phyloP scores from a whole-genome alignment of 2,113 vertebrate species.

The Anguilla japonica region DNA sequence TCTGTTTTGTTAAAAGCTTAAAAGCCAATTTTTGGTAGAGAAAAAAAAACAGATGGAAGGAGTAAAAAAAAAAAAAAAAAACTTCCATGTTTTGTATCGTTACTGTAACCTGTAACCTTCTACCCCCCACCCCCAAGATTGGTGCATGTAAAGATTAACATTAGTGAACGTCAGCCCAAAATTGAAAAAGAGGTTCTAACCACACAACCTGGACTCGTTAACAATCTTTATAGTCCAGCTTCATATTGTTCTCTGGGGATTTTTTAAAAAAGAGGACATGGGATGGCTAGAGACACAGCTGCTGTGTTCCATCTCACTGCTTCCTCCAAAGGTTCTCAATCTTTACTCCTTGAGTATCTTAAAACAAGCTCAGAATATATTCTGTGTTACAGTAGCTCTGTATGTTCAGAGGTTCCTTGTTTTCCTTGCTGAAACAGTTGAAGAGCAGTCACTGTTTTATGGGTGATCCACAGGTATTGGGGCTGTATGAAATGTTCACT shows the following conservation, averaged over 20 bases:
- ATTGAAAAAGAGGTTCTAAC: not conserved
- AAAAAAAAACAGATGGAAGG: constrained; percentile 6
- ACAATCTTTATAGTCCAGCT: not conserved
- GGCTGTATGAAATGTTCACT: not conserved
- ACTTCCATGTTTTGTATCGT: constrained; percentile 44
- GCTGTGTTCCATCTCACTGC: not conserved
- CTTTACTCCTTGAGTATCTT: not conserved
- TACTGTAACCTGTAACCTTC: not conserved
- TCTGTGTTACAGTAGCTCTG: not conserved
- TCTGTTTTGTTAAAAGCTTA: constrained; percentile 63
- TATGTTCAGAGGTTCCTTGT: not conserved
- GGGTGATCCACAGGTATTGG: not conserved
- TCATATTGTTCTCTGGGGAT: not conserved
- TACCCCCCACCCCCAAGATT: not conserved
- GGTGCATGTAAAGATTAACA: constrained; percentile 26
- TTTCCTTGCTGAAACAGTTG: not conserved
- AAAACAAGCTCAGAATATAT: not conserved
- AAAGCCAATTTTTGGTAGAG: constrained; percentile 59
- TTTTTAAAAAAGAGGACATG: not conserved
- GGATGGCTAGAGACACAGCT: not conserved
- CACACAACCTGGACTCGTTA: not conserved
- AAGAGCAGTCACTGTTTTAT: not conserved
- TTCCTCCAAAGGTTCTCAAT: not conserved
- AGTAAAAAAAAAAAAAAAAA: constrained; percentile 47
- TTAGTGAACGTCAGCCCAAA: constrained; percentile 10